Evolutionary conservation across 1,140 invertebrate genomes (phyloP).

Genomic region (Drosophila guanche): DNA sequence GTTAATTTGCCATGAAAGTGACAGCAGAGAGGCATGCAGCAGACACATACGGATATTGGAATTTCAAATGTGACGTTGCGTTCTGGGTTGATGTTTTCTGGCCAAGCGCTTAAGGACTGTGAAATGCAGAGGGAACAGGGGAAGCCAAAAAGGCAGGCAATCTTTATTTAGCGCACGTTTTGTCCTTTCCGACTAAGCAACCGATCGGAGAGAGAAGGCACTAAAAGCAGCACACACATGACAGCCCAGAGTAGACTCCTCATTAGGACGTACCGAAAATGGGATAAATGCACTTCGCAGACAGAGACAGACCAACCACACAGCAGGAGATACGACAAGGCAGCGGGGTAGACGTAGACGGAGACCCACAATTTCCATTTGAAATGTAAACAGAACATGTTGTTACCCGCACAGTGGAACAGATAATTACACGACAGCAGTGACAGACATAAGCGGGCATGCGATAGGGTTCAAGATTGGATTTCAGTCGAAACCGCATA

Average conservation of each 20-base stretch:
- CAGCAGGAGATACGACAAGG: constrained; percentile 43
- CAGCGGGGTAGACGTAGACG: constrained; percentile 11
- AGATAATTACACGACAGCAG: constrained; percentile 21
- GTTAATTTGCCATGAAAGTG: constrained; percentile 2
- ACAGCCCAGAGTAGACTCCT: constrained; percentile 27
- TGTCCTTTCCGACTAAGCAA: constrained; percentile 17
- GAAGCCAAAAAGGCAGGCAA: constrained; percentile 4
- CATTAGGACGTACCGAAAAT: constrained; percentile 55
- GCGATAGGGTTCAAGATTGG: constrained; percentile 22
- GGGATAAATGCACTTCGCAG: constrained; percentile 71
- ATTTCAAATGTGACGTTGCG: constrained; percentile 50
- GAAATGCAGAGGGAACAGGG: too few relatives aligned
- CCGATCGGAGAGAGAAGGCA: constrained; percentile 10
- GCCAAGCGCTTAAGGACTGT: constrained; percentile 7
- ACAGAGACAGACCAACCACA: constrained; percentile 21
- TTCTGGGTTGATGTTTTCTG: constrained; percentile 39
- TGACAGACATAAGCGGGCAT: constrained; percentile 40
- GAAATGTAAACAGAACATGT: constrained; percentile 74
- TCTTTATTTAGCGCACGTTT: constrained; percentile 65
- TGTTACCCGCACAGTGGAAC: constrained; percentile 67
- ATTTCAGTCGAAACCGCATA: constrained; percentile 22
- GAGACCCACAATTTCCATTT: constrained; percentile 61
- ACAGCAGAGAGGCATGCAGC: constrained; percentile 9
- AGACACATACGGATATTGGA: constrained; percentile 46
- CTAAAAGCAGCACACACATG: constrained; percentile 49